Evolutionary conservation across 2,113 vertebrate species (phyloP).

Genomic region (Irena cyanogastra): DNA sequence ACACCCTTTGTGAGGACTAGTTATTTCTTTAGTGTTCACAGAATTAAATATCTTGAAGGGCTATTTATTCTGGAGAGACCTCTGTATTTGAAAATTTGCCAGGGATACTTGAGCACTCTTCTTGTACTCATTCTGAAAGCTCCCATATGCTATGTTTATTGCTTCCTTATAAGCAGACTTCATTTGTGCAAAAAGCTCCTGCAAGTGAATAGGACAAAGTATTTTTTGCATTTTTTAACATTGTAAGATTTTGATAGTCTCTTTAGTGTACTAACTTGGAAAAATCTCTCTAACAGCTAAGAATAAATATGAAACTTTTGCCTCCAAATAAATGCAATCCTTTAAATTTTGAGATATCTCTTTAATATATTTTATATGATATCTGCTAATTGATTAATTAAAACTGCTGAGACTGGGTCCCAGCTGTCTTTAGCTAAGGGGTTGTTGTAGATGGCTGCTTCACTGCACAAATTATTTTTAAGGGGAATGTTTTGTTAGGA

Average conservation of each 20-base stretch:
- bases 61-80: background rate
- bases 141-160: background rate
- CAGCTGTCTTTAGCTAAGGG: background rate
- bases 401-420: background rate
- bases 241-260: background rate
- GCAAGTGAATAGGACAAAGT: background rate
- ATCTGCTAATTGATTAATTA: slow-evolving; percentile 18
- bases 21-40: background rate
- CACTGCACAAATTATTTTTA: background rate
- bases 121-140: background rate
- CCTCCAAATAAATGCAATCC: background rate
- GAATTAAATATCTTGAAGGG: background rate
- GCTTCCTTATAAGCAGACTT: background rate
- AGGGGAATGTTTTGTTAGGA: background rate
- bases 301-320: background rate
- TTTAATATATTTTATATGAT: background rate
- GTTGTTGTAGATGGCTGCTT: background rate
- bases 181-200: background rate
- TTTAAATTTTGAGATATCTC: background rate
- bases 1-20: background rate
- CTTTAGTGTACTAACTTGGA: background rate
- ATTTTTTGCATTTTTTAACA: background rate
- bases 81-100: background rate
- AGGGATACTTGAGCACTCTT: background rate
- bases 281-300: background rate